Conservation (phyloP, 2,113 vertebrate species). For the Nibea coibor region DNA sequence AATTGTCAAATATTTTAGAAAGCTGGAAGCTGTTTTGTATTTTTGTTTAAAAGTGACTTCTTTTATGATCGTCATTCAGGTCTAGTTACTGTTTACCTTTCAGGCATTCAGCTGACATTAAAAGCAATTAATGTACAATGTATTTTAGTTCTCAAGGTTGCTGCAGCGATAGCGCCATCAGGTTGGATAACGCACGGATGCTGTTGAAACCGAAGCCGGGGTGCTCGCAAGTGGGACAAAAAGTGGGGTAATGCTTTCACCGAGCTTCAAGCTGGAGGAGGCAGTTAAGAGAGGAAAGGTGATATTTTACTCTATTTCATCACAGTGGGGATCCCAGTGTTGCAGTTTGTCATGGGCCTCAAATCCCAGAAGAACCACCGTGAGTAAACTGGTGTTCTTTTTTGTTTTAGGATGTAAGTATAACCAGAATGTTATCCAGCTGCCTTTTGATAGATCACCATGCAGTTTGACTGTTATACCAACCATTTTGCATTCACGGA, state of each 20-base stretch:
- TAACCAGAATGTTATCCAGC: no score
- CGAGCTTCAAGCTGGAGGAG: neutral
- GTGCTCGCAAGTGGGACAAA: neutral
- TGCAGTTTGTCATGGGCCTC: no score
- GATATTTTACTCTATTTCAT: neutral
- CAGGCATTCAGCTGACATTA: neutral
- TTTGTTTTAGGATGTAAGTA: no score
- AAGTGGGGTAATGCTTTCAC: neutral
- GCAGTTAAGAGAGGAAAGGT: neutral
- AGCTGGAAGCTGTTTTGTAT: neutral
- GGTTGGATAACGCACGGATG: neutral
- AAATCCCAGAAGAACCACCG: no score
- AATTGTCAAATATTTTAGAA: neutral
- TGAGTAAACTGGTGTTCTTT: no score
- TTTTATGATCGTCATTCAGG: neutral
- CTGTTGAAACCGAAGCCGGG: neutral
- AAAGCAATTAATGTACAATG: neutral
- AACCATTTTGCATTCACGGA: no score
- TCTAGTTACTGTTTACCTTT: neutral
- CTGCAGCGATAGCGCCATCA: neutral
- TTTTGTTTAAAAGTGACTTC: neutral
- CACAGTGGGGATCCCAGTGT: no score
- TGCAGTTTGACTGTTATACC: no score
- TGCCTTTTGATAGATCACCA: no score
- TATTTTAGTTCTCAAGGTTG: neutral